phyloP scores from a whole-genome alignment of 2,888 invertebrate species.

The Bombyx huttoni region DNA sequence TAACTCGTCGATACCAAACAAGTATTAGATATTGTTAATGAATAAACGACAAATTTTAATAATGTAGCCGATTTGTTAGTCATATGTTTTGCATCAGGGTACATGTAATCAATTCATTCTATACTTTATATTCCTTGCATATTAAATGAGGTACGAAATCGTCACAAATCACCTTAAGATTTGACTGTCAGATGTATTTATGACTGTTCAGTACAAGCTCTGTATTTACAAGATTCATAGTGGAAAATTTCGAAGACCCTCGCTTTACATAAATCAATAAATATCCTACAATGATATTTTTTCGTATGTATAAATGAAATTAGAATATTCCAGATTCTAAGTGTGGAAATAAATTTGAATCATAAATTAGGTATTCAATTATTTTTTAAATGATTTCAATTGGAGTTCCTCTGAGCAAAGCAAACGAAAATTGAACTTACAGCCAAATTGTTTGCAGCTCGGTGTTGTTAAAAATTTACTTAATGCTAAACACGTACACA shows the following conservation, averaged over 20 bases:
- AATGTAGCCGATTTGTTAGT: slow-evolving; percentile 30
- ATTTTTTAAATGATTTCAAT: neutral
- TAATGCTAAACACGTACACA: neutral
- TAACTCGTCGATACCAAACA: neutral
- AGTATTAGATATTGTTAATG: slow-evolving; percentile 11
- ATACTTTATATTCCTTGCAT: slow-evolving; percentile 70
- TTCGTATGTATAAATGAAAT: neutral
- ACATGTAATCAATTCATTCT: slow-evolving; percentile 34
- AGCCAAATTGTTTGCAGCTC: no score
- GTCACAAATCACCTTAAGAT: slow-evolving; percentile 68
- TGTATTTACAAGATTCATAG: slow-evolving; percentile 34
- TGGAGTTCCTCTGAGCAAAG: no score
- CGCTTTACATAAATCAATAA: neutral
- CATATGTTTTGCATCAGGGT: slow-evolving; percentile 51
- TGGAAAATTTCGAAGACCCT: slow-evolving; percentile 28
- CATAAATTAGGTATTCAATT: neutral
- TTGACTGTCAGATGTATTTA: slow-evolving; percentile 68
- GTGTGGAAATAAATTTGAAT: neutral
- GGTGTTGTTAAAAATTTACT: no score
- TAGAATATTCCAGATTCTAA: neutral
- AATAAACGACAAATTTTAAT: slow-evolving; percentile 19
- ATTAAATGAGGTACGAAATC: slow-evolving; percentile 67
- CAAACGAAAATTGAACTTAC: no score
- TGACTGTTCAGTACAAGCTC: slow-evolving; percentile 30
- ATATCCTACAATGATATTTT: neutral